Evolutionary conservation across 2,113 vertebrate species (phyloP).

Genomic region (Seriola quinqueradiata): DNA sequence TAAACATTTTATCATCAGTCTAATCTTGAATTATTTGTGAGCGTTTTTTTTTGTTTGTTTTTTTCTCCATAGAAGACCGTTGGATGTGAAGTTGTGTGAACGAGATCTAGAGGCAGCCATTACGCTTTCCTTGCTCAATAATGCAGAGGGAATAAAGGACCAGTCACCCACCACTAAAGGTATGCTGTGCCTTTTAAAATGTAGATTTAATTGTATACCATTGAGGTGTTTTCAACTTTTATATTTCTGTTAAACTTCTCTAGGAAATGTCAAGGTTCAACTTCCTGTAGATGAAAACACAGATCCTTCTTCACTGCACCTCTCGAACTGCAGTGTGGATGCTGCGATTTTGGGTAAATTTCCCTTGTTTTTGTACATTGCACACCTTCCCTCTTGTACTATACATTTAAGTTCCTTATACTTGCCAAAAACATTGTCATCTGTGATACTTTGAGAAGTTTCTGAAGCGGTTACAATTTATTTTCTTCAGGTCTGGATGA

Average conservation of each 20-base stretch:
- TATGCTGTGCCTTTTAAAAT: constrained; percentile 12
- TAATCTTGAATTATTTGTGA: not conserved
- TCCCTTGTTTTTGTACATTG: not conserved
- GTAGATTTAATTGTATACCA: not conserved
- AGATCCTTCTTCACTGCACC: constrained; percentile 37
- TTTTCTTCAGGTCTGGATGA: constrained; percentile 82
- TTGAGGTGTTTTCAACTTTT: not conserved
- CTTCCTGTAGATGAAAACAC: constrained; percentile 62
- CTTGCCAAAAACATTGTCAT: not conserved
- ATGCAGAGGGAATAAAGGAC: constrained; percentile 9
- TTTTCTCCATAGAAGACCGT: constrained; percentile 79
- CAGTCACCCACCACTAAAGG: constrained; percentile 41
- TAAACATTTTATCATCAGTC: not conserved
- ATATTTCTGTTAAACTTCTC: not conserved
- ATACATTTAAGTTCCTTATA: not conserved
- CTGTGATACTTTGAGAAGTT: not conserved
- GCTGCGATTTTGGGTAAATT: constrained; percentile 82
- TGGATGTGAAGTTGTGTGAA: constrained; percentile 88
- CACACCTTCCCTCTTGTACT: not conserved
- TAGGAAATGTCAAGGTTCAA: constrained; percentile 53
- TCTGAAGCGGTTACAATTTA: not conserved
- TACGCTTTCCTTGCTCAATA: constrained; percentile 83
- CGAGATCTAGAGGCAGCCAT: constrained; percentile 92
- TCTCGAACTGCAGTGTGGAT: constrained; percentile 90
- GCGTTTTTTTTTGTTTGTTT: constrained; percentile 8